Conservation (phyloP, 2,797 vertebrate species). For the Cuculus canorus region DNA sequence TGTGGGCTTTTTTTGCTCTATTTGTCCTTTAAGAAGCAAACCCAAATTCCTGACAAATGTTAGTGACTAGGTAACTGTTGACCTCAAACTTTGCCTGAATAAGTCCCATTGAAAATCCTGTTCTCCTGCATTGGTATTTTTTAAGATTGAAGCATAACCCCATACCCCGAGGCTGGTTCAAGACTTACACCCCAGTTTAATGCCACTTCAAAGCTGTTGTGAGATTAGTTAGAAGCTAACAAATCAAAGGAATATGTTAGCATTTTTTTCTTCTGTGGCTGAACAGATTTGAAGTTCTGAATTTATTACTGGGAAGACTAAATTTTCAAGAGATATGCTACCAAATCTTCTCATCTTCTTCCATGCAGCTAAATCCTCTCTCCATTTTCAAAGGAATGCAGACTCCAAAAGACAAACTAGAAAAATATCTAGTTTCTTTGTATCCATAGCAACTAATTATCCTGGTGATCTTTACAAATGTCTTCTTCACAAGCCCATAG, state of each 20-base stretch:
- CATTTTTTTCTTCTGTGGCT: background rate
- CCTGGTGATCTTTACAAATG: background rate
- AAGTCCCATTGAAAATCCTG: background rate
- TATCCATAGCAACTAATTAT: constrained; percentile 21
- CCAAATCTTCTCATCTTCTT: background rate
- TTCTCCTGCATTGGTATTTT: background rate
- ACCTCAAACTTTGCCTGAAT: background rate
- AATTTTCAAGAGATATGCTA: background rate
- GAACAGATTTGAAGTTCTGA: background rate
- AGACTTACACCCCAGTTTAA: background rate
- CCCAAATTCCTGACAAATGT: background rate
- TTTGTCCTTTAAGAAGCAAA: background rate
- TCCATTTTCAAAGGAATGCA: background rate
- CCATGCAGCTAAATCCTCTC: background rate
- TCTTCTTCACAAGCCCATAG: background rate
- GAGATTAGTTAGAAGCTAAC: background rate
- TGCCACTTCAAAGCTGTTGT: background rate
- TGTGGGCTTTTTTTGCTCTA: background rate
- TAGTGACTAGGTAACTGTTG: background rate
- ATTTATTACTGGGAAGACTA: background rate
- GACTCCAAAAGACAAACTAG: background rate
- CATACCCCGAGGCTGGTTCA: background rate
- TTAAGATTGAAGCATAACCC: background rate
- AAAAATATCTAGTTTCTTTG: background rate
- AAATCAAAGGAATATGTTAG: background rate